Evolutionary conservation across 2,113 vertebrate genomes (phyloP), one percentile per base, ranked within the genome.

Genomic region (Nothocercus nigrocapillus): DNA sequence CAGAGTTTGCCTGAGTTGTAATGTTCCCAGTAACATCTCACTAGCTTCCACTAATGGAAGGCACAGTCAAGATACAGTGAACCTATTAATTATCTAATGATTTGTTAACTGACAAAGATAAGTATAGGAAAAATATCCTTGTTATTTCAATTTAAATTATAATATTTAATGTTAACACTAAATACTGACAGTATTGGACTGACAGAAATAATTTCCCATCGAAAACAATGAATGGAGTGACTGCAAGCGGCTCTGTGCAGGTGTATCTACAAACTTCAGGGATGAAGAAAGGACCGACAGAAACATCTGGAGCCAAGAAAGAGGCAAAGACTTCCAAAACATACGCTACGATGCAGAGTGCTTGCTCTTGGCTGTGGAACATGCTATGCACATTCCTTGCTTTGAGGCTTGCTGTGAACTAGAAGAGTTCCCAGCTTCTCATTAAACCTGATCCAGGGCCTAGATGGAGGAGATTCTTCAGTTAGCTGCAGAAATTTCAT

Each of bases 161-260:
- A 94, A 78, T 68, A 79, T 7, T 84, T 77, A n/a, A 36, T 56
- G 21, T 12, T 79, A 69, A 56, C 15, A 20, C 12, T 8, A 44
- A 36, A 51, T 56, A 11, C 0, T 51, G 51, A 63, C 45, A 13
- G 40, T 74, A 38, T 5, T 5, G 44, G 30, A 30, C 1, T 2
- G 49, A 77, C 4, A 82, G 34, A 42, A 59, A 88, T 42, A 83
- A 81, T 20, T 84, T 45, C 42, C 4, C 42, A 44, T 34, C 18
- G 20, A 70, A 54, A 49, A 9, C 24, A 42, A 61, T 0, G 10
- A 6, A 59, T 4, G 40, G 28, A 77, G 61, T 51, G 25, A 54
- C 49, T 19, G 30, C n/a, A 90, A 67, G 13, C 5, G 59, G 45
- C 42, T 83, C 64, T 30, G 1, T 45, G 21, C 8, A 27, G 30